Evolutionary conservation across 2,797 vertebrate species (phyloP).

Genomic region (Smutsia temminckii): DNA sequence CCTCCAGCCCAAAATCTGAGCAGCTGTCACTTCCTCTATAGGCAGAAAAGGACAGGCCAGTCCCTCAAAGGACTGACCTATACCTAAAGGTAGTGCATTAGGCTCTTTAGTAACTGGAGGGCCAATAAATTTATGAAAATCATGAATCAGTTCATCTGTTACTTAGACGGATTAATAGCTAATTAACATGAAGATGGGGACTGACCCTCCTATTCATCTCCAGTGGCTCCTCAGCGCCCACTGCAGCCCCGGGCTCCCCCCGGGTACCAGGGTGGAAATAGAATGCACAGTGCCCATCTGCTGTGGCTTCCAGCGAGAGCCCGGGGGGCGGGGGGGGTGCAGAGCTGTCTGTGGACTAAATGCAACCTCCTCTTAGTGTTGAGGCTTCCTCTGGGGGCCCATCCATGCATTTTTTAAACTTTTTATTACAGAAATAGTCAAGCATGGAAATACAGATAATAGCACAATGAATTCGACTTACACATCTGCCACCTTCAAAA

Average conservation of each 20-base stretch:
- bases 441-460: not conserved
- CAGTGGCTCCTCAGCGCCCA: not conserved
- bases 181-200: conserved; percentile 77
- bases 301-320: not conserved
- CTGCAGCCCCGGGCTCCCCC: rapidly evolving
- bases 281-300: rapidly evolving
- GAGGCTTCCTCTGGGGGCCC: not conserved
- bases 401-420: not conserved
- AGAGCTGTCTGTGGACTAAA: not conserved
- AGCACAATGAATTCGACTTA: not conserved
- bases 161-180: conserved; percentile 80
- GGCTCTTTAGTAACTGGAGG: conserved; percentile 81
- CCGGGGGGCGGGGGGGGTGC: no score
- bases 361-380: not conserved
- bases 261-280: not conserved
- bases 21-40: not conserved
- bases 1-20: not conserved
- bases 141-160: conserved; percentile 80
- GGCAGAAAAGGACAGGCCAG: not conserved
- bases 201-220: conserved; percentile 77
- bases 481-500: not conserved
- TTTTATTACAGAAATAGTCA: not conserved
- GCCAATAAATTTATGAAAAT: conserved; percentile 83
- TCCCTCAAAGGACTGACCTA: not conserved
- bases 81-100: conserved; percentile 50